Evolutionary conservation across 92 coral and sea anemone species (phyloP).

Genomic region (Parazoanthus atlanticus): DNA sequence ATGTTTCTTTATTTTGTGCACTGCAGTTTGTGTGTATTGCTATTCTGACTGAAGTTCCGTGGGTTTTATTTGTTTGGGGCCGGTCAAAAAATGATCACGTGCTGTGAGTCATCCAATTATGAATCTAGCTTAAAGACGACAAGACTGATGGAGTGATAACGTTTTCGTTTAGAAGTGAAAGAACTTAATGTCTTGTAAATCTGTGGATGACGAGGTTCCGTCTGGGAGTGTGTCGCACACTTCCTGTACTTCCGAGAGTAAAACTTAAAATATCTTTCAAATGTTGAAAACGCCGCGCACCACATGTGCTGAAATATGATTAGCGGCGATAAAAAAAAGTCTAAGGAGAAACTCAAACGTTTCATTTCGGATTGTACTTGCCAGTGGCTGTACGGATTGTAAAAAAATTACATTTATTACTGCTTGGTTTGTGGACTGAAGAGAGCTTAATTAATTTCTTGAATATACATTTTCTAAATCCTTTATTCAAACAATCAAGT

Average conservation of each 20-base stretch:
- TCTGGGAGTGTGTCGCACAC: conserved; percentile 43
- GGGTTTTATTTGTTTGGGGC: conserved; percentile 32
- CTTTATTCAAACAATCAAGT: conserved; percentile 35
- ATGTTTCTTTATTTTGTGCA: conserved; percentile 23
- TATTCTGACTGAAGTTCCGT: conserved; percentile 25
- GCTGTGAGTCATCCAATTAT: conserved; percentile 8
- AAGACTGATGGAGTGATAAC: conserved; percentile 43
- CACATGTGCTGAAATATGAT: conserved; percentile 10
- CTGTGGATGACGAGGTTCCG: conserved; percentile 46
- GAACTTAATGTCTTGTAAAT: conserved; percentile 22
- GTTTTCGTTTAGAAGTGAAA: conserved; percentile 14
- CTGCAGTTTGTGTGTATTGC: neutral
- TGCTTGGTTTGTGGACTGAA: conserved; percentile 13
- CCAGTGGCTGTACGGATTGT: conserved; percentile 13
- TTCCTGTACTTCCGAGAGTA: conserved; percentile 39
- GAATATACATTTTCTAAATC: conserved; percentile 33
- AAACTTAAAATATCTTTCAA: conserved; percentile 25
- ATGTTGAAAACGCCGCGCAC: conserved; percentile 4
- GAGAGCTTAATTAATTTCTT: conserved; percentile 37
- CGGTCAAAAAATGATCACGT: conserved; percentile 26
- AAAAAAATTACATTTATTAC: neutral
- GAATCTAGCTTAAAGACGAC: conserved; percentile 3
- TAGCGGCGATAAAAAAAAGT: neutral
- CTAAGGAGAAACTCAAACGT: neutral
- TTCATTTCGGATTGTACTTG: conserved; percentile 10